Base-by-base conservation (phyloP, 2,113 vertebrate species). In the Eonycteris spelaea region DNA sequence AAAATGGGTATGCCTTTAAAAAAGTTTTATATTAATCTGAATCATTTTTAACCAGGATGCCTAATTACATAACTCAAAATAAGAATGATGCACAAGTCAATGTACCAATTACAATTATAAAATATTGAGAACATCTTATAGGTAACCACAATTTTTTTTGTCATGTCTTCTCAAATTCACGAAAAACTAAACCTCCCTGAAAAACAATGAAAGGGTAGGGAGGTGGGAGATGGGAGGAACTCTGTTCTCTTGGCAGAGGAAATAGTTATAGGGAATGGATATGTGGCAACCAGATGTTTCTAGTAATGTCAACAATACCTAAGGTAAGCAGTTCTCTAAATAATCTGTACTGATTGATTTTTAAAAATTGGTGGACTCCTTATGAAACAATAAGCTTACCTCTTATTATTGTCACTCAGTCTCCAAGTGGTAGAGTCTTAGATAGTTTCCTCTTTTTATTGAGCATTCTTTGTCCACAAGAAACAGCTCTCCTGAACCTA, bases 231-330 rank as follows among this genome's bases (percentile, higher is more conserved):
- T 21, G 0, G 30, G 38, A 55, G 30, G 24, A 35, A 33, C 12
- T 19, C 28, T 28, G 3, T 53, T 83, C 86, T 75, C 38, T 73
- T 13, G 2, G 63, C 40, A 94, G 40, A 94, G n/a, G 59, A 92
- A 65, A 87, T 35, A 24, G 28, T 53, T 88, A 35, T 18, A 85
- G 6, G 19, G 28, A 84, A 59, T 67, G 38, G 63, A 45, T 90
- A 26, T 91, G 35, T 84, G 63, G 90, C 45, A 61, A 9, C 63
- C 94, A 95, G 93, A 89, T 90, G 48, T 84, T 93, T 93, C 65
- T 63, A 75, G 35, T 26, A 91, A 84, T 79, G 84, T 70, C 83
- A 93, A 30, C 21, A 70, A 73, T 53, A 59, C 24, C 35, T 43
- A 61, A 61, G 78, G 65, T 80, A 95, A 79, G 53, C 28, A 67